Evolutionary conservation across 2,113 vertebrate genomes (phyloP).

Genomic region (Albula goreensis): DNA sequence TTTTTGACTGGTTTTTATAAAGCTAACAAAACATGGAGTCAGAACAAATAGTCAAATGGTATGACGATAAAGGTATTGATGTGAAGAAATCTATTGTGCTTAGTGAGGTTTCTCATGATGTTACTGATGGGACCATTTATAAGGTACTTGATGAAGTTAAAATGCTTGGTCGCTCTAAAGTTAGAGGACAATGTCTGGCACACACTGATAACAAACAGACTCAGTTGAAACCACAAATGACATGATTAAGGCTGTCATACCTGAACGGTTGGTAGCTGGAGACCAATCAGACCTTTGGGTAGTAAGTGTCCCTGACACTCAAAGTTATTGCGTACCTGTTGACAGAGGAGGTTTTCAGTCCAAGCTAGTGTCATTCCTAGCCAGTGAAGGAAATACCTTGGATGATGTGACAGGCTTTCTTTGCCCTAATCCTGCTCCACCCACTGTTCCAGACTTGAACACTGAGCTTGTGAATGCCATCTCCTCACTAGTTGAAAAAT

Average conservation of each 20-base stretch:
- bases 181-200: not conserved
- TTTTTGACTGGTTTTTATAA: not conserved
- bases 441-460: not conserved
- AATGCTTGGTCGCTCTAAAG: not conserved
- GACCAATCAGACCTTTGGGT: conserved; percentile 13
- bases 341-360: too few species aligned
- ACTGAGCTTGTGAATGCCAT: too few species aligned
- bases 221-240: conserved; percentile 8
- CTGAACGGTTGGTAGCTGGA: conserved; percentile 10
- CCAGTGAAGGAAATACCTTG: too few species aligned
- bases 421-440: not conserved
- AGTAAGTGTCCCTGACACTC: not conserved
- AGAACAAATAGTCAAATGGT: conserved; percentile 10
- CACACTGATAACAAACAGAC: not conserved
- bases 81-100: not conserved
- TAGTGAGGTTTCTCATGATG: conserved; percentile 5
- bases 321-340: too few species aligned
- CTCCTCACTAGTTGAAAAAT: too few species aligned
- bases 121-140: not conserved
- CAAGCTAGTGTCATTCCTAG: too few species aligned
- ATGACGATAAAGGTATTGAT: not conserved
- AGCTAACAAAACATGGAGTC: conserved; percentile 12
- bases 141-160: not conserved
- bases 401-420: conserved; percentile 19
- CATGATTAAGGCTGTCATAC: not conserved